A percentile compares a stretch with the other conserved stretches of the same genome.
These are phyloP conservation scores for Gadopsis bispinosus DNA, from an alignment of 2,797 vertebrate species.

Conservation along the genomic window DNA sequence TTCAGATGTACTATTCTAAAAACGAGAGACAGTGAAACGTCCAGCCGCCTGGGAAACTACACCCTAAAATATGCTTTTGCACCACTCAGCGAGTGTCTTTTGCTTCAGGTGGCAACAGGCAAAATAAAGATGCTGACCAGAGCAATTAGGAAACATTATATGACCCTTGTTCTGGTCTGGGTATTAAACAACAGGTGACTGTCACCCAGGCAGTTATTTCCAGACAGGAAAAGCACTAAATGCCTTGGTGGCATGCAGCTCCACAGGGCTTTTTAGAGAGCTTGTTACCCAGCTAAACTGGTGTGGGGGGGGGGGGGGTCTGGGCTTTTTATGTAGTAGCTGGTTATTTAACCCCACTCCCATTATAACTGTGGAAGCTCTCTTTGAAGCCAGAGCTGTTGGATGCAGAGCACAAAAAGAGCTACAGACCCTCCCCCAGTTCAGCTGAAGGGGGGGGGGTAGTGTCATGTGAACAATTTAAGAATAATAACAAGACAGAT, in stretches of 20 bases:
- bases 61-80: constrained; percentile 8
- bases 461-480: background rate
- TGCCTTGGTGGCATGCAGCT: constrained; percentile 38
- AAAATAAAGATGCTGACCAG: constrained; percentile 38
- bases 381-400: constrained; percentile 36
- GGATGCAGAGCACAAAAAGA: constrained; percentile 38
- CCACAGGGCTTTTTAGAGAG: constrained; percentile 55
- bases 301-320: constrained; percentile 8
- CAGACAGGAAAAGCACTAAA: constrained; percentile 46
- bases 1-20: background rate
- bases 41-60: constrained; percentile 14
- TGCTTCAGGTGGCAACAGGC: constrained; percentile 18
- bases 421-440: background rate
- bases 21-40: background rate
- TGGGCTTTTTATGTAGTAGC: constrained; percentile 39
- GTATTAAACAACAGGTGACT: constrained; percentile 51
- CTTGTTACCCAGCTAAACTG: constrained; percentile 55
- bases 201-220: constrained; percentile 58
- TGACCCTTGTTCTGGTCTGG: constrained; percentile 32
- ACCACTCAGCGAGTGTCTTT: background rate
- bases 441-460: background rate
- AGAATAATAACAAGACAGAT: background rate
- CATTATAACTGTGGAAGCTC: constrained; percentile 38
- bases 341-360: constrained; percentile 41
- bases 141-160: constrained; percentile 21